phyloP scores from a whole-genome alignment of 2,113 vertebrate species.

The Calidris pygmaea region DNA sequence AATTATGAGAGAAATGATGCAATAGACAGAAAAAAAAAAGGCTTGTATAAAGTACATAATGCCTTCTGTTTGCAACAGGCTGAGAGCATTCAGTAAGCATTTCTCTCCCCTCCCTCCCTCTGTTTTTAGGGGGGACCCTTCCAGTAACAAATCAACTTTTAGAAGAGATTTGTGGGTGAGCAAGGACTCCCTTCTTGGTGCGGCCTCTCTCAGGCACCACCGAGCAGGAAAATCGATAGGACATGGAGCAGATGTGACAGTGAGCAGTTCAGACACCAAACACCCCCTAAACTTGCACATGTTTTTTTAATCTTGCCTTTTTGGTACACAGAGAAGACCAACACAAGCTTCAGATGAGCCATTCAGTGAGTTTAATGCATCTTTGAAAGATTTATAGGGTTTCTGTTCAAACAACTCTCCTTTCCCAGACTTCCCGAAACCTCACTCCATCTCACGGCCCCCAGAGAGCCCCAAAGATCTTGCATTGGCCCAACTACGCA shows the following conservation, averaged over 20 bases:
- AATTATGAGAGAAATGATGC: not conserved
- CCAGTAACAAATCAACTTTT: not conserved
- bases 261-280: not conserved
- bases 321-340: not conserved
- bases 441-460: not conserved
- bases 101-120: not conserved
- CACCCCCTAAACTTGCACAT: not conserved
- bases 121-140: not conserved
- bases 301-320: not conserved
- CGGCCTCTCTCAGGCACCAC: not conserved
- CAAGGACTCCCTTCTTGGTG: not conserved
- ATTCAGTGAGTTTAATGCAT: not conserved
- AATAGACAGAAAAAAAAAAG: not conserved
- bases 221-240: not conserved
- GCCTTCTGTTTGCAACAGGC: not conserved
- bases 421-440: not conserved
- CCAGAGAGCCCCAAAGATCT: not conserved
- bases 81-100: not conserved
- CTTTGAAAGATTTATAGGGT: not conserved
- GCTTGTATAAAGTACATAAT: not conserved
- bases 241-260: not conserved
- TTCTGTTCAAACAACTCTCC: not conserved
- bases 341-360: not conserved
- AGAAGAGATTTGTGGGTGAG: not conserved
- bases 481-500: not conserved